Evolutionary conservation across 2,888 invertebrate species (phyloP), one percentile per base, ranked within the genome.

Genomic region (Drosophila formosana): DNA sequence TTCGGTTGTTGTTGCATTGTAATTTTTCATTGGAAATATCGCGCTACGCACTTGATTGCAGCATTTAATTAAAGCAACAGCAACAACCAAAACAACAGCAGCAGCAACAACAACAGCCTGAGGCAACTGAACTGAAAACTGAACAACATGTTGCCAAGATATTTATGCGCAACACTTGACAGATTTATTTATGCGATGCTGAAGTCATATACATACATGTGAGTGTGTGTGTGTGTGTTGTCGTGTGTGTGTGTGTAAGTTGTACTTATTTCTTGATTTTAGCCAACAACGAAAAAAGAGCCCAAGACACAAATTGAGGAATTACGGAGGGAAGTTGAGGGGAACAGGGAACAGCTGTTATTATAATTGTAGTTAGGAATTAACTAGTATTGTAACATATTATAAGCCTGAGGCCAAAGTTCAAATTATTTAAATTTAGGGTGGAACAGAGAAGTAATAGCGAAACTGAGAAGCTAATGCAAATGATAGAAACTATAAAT

Each of bases 81-180:
- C 70, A 67, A 51, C 26, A 77, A 39, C 58, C 53, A 25, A 55
- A 58, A 51, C 76, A 74, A 41, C 80, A 80, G 53, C 71, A 78
- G 65, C 66, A 80, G 55, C 71, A 78, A 66, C 66, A 71, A 51
- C 50, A 75, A 49, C 62, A 67, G 69, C 75, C 80, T 64, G 74
- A 61, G 83, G 80, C 88, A 84, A 67, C 75, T 11, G 39, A 85
- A 64, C 88, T 80, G 72, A 80, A 84, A 86, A 75, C 55, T 53
- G 65, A 75, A 70, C 83, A 77, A 77, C 88, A 89, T 85, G 82
- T 88, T 85, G 89, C 86, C 70, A 82, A 88, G 89, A 89, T 89
- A 88, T 85, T 85, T 85, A 85, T 89, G 88, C 82, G 80, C 89
- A 89, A 85, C 85, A 85, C 89, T 89, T 85, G 89, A 85, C 85